Evolutionary conservation across 2,113 vertebrate species (phyloP).

Genomic region (Mobula hypostoma): DNA sequence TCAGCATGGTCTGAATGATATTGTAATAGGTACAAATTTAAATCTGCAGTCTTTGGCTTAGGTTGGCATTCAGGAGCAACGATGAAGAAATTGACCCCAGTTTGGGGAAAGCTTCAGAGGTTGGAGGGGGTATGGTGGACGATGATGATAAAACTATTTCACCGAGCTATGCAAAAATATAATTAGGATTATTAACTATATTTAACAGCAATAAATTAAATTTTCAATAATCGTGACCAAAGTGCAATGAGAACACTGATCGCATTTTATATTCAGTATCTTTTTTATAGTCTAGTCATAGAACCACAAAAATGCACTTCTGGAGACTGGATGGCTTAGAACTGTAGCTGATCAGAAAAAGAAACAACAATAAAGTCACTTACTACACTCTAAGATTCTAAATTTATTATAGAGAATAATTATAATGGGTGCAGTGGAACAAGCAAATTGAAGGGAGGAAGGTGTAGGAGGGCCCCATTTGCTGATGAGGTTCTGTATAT

Average conservation of each 20-base stretch:
- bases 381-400: neutral
- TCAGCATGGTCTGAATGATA: neutral
- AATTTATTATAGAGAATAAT: too few relatives aligned
- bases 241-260: neutral
- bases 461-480: neutral
- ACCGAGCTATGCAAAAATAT: neutral
- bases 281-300: neutral
- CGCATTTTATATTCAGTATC: neutral
- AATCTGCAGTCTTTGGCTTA: neutral
- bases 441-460: constrained; percentile 11
- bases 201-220: neutral
- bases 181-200: neutral
- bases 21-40: too few relatives aligned
- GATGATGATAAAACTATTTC: neutral
- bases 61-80: neutral
- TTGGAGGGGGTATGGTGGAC: neutral
- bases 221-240: neutral
- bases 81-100: neutral
- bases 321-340: neutral
- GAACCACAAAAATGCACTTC: constrained; percentile 11
- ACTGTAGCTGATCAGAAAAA: constrained; percentile 2
- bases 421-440: neutral
- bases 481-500: neutral
- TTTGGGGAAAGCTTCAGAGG: too few relatives aligned
- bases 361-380: neutral